Evolutionary conservation across 1,140 invertebrate species (phyloP).

Genomic region (Cheumatopsyche charites): DNA sequence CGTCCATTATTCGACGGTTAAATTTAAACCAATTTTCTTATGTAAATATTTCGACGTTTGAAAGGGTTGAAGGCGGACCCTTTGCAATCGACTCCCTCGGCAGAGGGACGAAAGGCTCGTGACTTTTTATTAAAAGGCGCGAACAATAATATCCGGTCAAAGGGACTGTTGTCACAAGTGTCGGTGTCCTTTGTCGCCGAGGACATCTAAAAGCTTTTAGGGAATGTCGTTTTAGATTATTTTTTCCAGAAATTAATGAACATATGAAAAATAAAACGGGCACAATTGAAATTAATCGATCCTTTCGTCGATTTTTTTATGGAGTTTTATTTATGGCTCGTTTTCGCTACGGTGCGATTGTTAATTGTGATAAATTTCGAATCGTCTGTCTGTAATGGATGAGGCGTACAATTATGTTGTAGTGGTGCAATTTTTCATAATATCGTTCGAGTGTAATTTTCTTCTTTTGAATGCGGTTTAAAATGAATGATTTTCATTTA

Average conservation of each 20-base stretch:
- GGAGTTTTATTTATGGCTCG: not conserved
- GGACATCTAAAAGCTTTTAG: conserved; percentile 31
- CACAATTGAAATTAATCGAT: conserved; percentile 19
- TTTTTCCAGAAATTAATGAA: conserved; percentile 17
- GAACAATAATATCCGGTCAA: conserved; percentile 18
- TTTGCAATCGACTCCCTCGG: too few species aligned
- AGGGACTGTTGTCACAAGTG: conserved; percentile 12
- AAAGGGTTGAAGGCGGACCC: not conserved
- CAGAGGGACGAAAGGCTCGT: not conserved
- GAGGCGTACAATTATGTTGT: too few species aligned
- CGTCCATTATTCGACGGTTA: too few species aligned
- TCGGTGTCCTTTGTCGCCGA: conserved; percentile 17
- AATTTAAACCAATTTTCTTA: conserved; percentile 9
- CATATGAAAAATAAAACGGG: not conserved
- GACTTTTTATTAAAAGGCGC: conserved; percentile 9
- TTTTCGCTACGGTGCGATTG: not conserved
- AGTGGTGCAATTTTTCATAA: too few species aligned
- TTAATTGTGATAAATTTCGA: conserved; percentile 7
- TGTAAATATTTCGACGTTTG: conserved; percentile 5
- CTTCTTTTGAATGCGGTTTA: too few species aligned
- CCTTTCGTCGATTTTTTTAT: not conserved
- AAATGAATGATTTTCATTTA: too few species aligned
- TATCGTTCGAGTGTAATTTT: too few species aligned
- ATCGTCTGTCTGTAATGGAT: not conserved
- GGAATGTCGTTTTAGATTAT: not conserved